phyloP scores from a whole-genome alignment of 2,888 invertebrate species.

The Drosophila merina region DNA sequence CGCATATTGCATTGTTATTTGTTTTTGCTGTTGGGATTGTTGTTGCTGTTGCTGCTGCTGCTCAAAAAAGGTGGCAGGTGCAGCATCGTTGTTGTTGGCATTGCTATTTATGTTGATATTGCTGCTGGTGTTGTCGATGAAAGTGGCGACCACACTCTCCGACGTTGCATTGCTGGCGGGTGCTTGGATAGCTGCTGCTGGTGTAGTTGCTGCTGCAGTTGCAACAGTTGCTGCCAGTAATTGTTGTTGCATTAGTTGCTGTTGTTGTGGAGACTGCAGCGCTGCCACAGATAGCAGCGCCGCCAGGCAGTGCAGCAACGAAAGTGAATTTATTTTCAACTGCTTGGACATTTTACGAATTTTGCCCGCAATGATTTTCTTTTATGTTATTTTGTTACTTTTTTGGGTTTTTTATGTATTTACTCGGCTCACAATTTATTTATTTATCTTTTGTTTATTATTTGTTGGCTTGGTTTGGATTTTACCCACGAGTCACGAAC shows the following conservation, averaged over 20 bases:
- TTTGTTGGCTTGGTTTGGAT: constrained; percentile 15
- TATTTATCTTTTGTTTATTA: constrained; percentile 12
- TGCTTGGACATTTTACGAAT: constrained; percentile 56
- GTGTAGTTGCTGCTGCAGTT: constrained; percentile 27
- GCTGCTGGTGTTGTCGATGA: constrained; percentile 63
- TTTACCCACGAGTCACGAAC: constrained; percentile 46
- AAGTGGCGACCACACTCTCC: constrained; percentile 50
- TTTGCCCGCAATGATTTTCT: constrained; percentile 41
- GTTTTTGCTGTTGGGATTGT: constrained; percentile 28
- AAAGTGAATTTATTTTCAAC: constrained; percentile 70
- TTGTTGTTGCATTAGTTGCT: constrained; percentile 22
- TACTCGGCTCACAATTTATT: constrained; percentile 6
- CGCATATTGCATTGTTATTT: constrained; percentile 58
- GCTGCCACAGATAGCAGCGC: constrained; percentile 48
- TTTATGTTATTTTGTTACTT: constrained; percentile 9
- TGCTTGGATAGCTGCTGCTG: constrained; percentile 30
- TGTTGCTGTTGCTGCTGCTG: constrained; percentile 44
- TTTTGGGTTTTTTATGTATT: constrained; percentile 9
- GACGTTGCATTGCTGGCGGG: constrained; percentile 54
- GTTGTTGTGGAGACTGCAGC: constrained; percentile 44
- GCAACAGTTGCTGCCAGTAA: constrained; percentile 38
- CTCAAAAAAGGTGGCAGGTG: constrained; percentile 26
- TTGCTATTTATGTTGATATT: constrained; percentile 25
- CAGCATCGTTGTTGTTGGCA: constrained; percentile 23
- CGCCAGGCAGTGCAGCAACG: constrained; percentile 60